Percentiles rank a stretch among this genome's conserved stretches.
Evolutionary conservation across 2,113 vertebrate species (phyloP).

Genomic region (Bostrychus sinensis): DNA sequence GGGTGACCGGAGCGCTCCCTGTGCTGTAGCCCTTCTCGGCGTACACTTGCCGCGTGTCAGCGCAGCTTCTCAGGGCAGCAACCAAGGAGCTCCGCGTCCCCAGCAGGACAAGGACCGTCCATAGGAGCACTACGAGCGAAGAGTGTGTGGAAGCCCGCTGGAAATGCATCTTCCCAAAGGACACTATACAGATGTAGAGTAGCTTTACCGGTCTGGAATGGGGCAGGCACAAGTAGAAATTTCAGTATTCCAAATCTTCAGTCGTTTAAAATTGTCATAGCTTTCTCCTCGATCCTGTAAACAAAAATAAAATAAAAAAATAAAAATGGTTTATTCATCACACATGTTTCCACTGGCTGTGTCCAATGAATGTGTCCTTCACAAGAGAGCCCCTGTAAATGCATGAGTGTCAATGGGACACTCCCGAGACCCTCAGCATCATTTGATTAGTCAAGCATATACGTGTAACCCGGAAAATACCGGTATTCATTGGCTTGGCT

Average conservation of each 20-base stretch:
- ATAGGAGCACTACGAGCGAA: conserved; percentile 61
- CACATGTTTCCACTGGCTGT: conserved; percentile 39
- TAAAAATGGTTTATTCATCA: conserved; percentile 26
- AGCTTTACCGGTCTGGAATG: conserved; percentile 4
- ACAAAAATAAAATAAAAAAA: conserved; percentile 23
- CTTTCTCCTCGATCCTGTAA: conserved; percentile 23
- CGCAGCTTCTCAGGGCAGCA: conserved; percentile 82
- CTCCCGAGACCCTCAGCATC: conserved; percentile 50
- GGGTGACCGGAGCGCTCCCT: conserved; percentile 81
- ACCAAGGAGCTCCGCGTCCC: conserved; percentile 60
- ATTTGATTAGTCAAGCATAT: background rate
- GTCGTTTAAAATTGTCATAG: conserved; percentile 37
- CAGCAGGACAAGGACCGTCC: conserved; percentile 45
- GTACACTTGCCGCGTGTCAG: conserved; percentile 86
- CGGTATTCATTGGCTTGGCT: too few relatives aligned
- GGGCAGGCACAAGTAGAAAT: conserved; percentile 47
- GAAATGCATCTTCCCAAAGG: conserved; percentile 48
- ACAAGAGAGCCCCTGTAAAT: conserved; percentile 29
- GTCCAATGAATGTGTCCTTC: conserved; percentile 35
- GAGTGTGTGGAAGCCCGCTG: conserved; percentile 17
- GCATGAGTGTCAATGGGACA: conserved; percentile 33
- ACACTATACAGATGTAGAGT: conserved; percentile 8
- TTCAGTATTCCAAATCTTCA: conserved; percentile 38
- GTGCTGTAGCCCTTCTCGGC: conserved; percentile 85
- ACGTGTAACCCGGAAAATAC: background rate